Evolutionary conservation across 2,797 vertebrate species (phyloP), one percentile per base, ranked within the genome.

Genomic region (Parambassis ranga): DNA sequence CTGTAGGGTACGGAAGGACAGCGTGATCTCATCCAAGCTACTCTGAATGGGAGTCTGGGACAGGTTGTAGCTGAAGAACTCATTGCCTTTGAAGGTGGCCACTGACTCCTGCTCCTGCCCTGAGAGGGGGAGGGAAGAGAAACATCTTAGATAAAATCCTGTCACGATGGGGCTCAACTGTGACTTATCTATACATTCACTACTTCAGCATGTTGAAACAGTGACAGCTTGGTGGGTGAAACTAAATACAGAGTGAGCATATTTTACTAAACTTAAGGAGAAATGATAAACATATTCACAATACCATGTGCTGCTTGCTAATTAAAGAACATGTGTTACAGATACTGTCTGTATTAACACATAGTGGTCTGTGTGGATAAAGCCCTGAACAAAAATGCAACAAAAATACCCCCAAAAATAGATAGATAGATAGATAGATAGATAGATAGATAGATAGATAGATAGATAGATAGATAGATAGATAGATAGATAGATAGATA

Each of bases 11-110:
- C 95, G 94, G 89, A 98, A 98, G 58, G 96, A 94, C 70, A 98
- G 87, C 0, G 95, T 96, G 91, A 98, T 95, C 93, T 98, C 97
- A 4, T 98, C 97, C 23, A 94, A 85, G 86, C 95, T 98, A 92
- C 96, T 98, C 92, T 97, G 96, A 89, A 98, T 98, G 30, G 96
- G 96, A 55, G 93, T 95, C 90, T 94, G 95, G 1, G 96, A 97
- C 73, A 97, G 92, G 93, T 98, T 95, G 83, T 97, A 98, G 93
- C 96, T 98, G 94, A 98, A 98, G 91, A 95, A 98, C 83, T 98
- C 96, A 22, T 94, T 95, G 83, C 96, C 96, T 78, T 93, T 93
- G 91, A 96, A 97, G 26, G 96, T 98, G 52, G 95, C 96, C 89
- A 96, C 94, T 7, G 94, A 97, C 85, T 97, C 96, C 71, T n/a